These are phyloP conservation scores for Tolmerus cingulatus DNA, from an alignment of 2,888 invertebrate genomes.

Conservation along the genomic window DNA sequence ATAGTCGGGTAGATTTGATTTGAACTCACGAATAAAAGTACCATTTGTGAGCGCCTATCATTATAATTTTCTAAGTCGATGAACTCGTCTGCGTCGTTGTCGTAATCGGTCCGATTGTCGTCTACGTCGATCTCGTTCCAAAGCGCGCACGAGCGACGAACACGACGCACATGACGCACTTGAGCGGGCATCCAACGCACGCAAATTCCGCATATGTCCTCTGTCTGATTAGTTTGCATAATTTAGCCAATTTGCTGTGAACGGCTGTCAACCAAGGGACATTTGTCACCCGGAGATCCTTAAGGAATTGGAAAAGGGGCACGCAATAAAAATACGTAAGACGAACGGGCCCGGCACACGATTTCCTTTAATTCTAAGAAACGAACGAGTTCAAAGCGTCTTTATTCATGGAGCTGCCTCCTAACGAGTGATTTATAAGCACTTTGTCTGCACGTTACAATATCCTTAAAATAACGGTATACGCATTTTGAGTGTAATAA, in stretches of 20 bases:
- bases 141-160: background rate
- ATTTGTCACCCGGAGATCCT: background rate
- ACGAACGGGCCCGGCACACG: background rate
- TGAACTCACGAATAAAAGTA: background rate
- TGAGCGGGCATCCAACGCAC: background rate
- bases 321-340: constrained; percentile 1
- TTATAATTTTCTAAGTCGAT: background rate
- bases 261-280: background rate
- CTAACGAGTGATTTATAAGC: constrained; percentile 15
- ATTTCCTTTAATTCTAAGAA: constrained; percentile 2
- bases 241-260: background rate
- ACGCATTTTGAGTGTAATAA: constrained; percentile 23
- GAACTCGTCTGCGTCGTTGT: background rate
- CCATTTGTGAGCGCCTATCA: background rate
- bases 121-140: background rate
- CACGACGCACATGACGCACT: background rate
- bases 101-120: background rate
- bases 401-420: background rate
- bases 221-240: background rate
- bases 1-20: background rate
- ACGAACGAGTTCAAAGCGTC: constrained; percentile 7
- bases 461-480: constrained; percentile 18
- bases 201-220: background rate
- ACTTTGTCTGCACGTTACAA: constrained; percentile 1
- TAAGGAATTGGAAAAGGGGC: background rate